Conservation (phyloP, 2,888 invertebrate genomes). For the Gryllus longicercus region DNA sequence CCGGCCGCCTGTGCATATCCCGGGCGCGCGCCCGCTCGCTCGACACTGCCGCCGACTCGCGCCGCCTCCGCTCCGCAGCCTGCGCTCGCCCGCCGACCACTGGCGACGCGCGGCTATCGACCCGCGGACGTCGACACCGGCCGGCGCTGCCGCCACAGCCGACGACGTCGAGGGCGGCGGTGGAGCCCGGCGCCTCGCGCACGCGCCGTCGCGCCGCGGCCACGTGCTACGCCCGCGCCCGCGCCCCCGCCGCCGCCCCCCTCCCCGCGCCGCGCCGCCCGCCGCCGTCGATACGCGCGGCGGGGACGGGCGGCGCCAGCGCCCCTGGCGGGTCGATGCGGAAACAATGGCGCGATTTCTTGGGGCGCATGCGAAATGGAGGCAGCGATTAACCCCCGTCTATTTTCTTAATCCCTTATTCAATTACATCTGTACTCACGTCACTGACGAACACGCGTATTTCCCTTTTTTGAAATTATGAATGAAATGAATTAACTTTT, state of each 20-base stretch:
- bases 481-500: too few species aligned
- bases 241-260: neutral
- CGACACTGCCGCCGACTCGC: neutral
- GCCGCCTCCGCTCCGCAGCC: neutral
- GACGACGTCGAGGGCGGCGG: neutral
- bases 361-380: too few species aligned
- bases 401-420: too few species aligned
- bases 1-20: neutral
- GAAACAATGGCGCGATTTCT: too few species aligned
- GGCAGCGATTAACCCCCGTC: too few species aligned
- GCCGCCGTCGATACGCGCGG: neutral
- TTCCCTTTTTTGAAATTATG: too few species aligned
- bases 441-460: too few species aligned
- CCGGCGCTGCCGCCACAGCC: neutral
- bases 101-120: neutral
- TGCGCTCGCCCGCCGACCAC: neutral
- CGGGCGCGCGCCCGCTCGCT: conserved; percentile 3
- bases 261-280: neutral
- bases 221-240: neutral
- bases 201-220: neutral
- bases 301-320: too few species aligned
- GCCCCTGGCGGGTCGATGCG: too few species aligned
- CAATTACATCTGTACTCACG: too few species aligned
- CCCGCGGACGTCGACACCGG: neutral
- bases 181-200: neutral